Base-by-base conservation (phyloP, 2,797 vertebrate species). In the Girardinus metallicus region DNA sequence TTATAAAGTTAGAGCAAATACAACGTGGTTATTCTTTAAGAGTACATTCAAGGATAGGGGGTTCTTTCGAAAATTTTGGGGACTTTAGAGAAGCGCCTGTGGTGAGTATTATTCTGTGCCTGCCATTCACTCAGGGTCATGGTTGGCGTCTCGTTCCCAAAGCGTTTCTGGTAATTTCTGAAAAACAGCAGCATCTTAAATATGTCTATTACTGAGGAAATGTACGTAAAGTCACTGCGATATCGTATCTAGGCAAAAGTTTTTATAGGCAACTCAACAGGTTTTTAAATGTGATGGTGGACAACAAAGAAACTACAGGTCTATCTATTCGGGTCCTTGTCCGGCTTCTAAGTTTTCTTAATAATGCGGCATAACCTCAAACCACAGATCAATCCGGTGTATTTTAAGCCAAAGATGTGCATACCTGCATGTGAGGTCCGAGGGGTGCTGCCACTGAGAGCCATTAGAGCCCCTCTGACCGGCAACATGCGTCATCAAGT, bases 341-440 rank as follows among this genome's bases (percentile, higher is more conserved):
- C 66, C 39, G 43, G 8, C 39, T 13, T 7, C 66, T 12, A 13
- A 8, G 23, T 2, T 70, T 43, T 70, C 9, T 23, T 43, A 15
- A 36, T 9, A 64, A 43, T 43, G 23, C 3, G 11, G 5, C 11
- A 70, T 6, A 70, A 43, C 39, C 6, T 43, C 13, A 3, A 71
- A 71, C 13, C 26, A 43, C n/a, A 29, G 26, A 70, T n/a, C 39
- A 44, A 15, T 9, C 7, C 2, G 1, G 6, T 64, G 31, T 8
- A 64, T 64, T 64, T 41, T 4, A 43, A 7, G 23, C 4, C 13
- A 44, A 46, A 4, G 68, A 29, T 16, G 39, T 5, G 70, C 1
- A 39, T 94, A 97, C 97, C 96, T 95, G 74, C 74, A 51, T 0
- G 95, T 97, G 21, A 97, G 90, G 81, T 97, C 95, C 0, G 96